Evolutionary conservation across 2,888 invertebrate genomes (phyloP).

Genomic region (Petrophora chlorosata): DNA sequence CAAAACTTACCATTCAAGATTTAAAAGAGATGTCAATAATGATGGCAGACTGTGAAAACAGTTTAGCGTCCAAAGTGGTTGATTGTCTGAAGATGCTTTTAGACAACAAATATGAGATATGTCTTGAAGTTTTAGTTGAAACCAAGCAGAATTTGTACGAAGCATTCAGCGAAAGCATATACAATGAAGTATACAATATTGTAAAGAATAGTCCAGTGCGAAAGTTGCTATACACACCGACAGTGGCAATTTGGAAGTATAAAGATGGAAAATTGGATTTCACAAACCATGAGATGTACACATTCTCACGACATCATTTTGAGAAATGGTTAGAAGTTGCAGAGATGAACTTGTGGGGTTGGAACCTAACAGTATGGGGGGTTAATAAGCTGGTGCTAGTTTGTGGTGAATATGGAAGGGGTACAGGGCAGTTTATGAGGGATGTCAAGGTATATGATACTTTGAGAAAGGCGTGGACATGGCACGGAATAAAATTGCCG

Average conservation of each 20-base stretch:
- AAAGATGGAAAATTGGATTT: slow-evolving; percentile 48
- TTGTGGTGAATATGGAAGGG: slow-evolving; percentile 69
- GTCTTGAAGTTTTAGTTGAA: slow-evolving; percentile 36
- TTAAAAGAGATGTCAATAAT: slow-evolving; percentile 51
- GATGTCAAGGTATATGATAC: slow-evolving; percentile 69
- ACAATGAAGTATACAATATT: slow-evolving; percentile 54
- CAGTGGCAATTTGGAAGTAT: slow-evolving; percentile 57
- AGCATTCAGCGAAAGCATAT: slow-evolving; percentile 61
- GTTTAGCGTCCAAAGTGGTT: slow-evolving; percentile 58
- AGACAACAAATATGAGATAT: slow-evolving; percentile 37
- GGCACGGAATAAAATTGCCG: slow-evolving; percentile 64
- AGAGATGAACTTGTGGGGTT: slow-evolving; percentile 72
- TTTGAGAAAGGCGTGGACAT: slow-evolving; percentile 60
- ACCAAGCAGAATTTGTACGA: slow-evolving; percentile 47
- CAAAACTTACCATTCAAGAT: slow-evolving; percentile 47
- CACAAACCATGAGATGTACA: slow-evolving; percentile 57
- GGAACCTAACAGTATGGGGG: slow-evolving; percentile 68
- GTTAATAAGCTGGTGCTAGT: slow-evolving; percentile 62
- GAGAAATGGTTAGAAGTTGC: slow-evolving; percentile 64
- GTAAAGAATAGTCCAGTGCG: slow-evolving; percentile 53
- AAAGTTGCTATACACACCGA: slow-evolving; percentile 47
- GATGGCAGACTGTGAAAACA: slow-evolving; percentile 49
- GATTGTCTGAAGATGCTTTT: slow-evolving; percentile 54
- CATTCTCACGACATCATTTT: slow-evolving; percentile 60
- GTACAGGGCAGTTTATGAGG: slow-evolving; percentile 63